Evolutionary conservation across 2,888 invertebrate genomes (phyloP).

Genomic region (Drosophila nr. medialis): DNA sequence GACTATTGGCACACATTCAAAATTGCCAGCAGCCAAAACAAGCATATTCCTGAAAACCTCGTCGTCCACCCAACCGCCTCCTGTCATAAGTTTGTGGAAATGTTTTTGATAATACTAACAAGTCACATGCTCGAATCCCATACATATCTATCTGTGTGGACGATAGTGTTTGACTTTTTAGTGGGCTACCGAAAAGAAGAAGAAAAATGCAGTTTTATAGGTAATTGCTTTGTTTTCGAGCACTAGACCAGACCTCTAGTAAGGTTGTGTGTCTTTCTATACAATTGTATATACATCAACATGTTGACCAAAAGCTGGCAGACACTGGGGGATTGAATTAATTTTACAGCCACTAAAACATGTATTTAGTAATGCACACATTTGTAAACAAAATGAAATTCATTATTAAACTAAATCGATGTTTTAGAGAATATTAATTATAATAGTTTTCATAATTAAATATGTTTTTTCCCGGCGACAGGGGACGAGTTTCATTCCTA

Average conservation of each 20-base stretch:
- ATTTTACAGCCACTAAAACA: background rate
- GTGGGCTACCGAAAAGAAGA: background rate
- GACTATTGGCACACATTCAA: conserved; percentile 75
- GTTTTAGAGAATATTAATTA: background rate
- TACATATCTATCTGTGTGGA: conserved; percentile 2
- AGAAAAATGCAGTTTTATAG: conserved; percentile 40
- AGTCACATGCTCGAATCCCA: conserved; percentile 37
- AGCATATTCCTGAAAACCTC: conserved; percentile 42
- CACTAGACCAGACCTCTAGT: background rate
- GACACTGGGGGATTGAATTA: background rate
- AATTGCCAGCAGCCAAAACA: conserved; percentile 73
- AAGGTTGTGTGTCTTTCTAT: background rate
- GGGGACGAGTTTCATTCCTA: background rate
- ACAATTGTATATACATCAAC: background rate
- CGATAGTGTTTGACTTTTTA: conserved; percentile 12
- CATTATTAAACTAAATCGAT: background rate
- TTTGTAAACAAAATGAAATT: too few relatives aligned
- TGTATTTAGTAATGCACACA: background rate
- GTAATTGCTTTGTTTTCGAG: conserved; percentile 60
- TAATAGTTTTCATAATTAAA: background rate
- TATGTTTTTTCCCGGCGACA: background rate
- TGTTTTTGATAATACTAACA: conserved; percentile 71
- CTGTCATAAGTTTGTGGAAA: conserved; percentile 56
- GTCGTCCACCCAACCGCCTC: conserved; percentile 10
- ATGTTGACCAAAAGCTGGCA: background rate